Conservation (phyloP, 2,113 vertebrate genomes). For the Crotalus horridus region DNA sequence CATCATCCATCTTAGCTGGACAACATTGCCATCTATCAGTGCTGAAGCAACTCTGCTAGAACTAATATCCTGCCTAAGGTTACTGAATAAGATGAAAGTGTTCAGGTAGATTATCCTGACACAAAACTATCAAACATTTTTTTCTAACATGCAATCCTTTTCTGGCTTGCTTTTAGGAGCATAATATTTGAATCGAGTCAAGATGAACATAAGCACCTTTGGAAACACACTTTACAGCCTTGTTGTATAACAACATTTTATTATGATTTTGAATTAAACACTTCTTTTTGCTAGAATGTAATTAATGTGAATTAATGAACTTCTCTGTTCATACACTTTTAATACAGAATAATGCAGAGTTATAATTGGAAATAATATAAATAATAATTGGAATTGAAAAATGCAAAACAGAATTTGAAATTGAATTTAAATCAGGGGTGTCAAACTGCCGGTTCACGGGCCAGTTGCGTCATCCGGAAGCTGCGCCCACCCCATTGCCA, state of each 20-base stretch:
- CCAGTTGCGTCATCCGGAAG: too few relatives aligned
- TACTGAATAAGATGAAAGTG: not conserved
- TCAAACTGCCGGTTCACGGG: too few relatives aligned
- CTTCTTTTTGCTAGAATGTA: not conserved
- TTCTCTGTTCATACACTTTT: not conserved
- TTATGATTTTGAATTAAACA: not conserved
- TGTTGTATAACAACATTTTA: not conserved
- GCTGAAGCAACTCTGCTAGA: not conserved
- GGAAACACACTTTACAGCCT: not conserved
- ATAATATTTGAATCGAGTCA: not conserved
- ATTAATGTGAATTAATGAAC: not conserved
- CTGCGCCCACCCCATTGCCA: too few relatives aligned
- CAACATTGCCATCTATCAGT: not conserved
- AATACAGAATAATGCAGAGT: not conserved
- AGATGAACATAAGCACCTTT: not conserved
- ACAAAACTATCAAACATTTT: not conserved
- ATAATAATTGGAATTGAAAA: not conserved
- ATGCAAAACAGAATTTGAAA: not conserved
- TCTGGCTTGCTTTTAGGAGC: not conserved
- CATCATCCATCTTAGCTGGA: not conserved
- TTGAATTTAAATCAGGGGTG: not conserved
- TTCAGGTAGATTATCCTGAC: not conserved
- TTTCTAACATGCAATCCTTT: not conserved
- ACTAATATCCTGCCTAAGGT: not conserved
- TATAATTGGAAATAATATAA: not conserved